Percentiles rank a stretch among this genome's conserved stretches.
Conservation (phyloP, 2,888 invertebrate species). For the Protodeltote pygarga region DNA sequence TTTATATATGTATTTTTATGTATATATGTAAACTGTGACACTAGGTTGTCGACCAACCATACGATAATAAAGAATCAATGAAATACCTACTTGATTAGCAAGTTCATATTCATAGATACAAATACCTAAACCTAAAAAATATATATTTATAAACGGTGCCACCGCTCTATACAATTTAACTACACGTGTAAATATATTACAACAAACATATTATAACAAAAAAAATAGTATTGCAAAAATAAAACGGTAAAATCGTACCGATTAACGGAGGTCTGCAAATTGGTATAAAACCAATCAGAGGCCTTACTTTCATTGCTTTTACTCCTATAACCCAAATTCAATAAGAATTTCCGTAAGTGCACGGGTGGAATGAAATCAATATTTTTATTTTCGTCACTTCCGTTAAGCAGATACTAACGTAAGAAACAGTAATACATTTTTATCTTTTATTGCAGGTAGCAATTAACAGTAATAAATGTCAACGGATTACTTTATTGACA, state of each 20-base stretch:
- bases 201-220: too few species aligned
- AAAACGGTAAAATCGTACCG: slow-evolving; percentile 14
- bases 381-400: slow-evolving; percentile 33
- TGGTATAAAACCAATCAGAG: slow-evolving; percentile 32
- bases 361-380: slow-evolving; percentile 16
- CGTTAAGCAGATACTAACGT: slow-evolving; percentile 11
- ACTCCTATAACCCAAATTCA: slow-evolving; percentile 36
- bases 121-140: too few species aligned
- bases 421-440: slow-evolving; percentile 23
- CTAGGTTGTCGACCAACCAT: too few species aligned
- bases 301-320: slow-evolving; percentile 35
- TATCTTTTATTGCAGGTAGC: slow-evolving; percentile 30
- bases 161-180: too few species aligned
- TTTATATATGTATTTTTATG: too few species aligned
- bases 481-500: slow-evolving; percentile 9
- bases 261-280: slow-evolving; percentile 16
- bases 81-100: too few species aligned
- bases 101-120: too few species aligned
- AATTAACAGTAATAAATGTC: slow-evolving; percentile 23
- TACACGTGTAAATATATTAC: too few species aligned
- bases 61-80: too few species aligned
- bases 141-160: too few species aligned
- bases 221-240: too few species aligned
- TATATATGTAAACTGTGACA: too few species aligned
- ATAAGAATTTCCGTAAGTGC: slow-evolving; percentile 13